Conservation (phyloP, 2,888 invertebrate species). For the Drosophila tanythrix region DNA sequence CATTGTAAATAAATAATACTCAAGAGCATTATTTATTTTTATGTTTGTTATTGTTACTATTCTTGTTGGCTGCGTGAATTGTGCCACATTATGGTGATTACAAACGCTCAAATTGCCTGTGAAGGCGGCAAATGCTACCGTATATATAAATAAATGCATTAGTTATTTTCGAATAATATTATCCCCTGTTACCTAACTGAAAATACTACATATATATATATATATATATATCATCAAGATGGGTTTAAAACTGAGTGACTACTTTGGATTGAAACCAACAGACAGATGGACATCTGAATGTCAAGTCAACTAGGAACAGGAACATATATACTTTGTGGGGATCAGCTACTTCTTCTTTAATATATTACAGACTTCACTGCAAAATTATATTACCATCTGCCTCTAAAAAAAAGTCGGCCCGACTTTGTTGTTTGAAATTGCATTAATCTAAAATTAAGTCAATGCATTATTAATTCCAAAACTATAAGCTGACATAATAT, state of each 20-base stretch:
- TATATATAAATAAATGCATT: too few relatives aligned
- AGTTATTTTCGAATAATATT: background rate
- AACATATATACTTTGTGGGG: background rate
- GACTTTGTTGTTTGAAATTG: too few relatives aligned
- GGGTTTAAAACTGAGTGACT: background rate
- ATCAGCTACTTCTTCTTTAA: background rate
- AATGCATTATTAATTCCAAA: too few relatives aligned
- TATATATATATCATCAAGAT: background rate
- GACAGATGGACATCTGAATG: too few relatives aligned
- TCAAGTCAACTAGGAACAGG: too few relatives aligned
- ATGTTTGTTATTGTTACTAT: background rate
- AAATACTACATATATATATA: too few relatives aligned
- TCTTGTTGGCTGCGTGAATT: background rate
- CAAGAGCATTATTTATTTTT: background rate
- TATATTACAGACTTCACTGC: too few relatives aligned
- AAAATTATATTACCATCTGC: too few relatives aligned
- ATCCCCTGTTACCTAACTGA: background rate
- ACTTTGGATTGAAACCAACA: background rate
- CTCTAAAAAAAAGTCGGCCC: too few relatives aligned
- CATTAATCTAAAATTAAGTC: too few relatives aligned
- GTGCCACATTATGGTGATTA: constrained; percentile 14
- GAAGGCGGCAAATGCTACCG: background rate
- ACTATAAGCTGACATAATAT: background rate
- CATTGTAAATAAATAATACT: constrained; percentile 43
- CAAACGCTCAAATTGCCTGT: constrained; percentile 7